A percentile compares a stretch with the other conserved stretches of the same genome.
These are phyloP conservation scores for Triplophysa dalaica DNA, from an alignment of 2,113 vertebrate species.

Conservation along the genomic window DNA sequence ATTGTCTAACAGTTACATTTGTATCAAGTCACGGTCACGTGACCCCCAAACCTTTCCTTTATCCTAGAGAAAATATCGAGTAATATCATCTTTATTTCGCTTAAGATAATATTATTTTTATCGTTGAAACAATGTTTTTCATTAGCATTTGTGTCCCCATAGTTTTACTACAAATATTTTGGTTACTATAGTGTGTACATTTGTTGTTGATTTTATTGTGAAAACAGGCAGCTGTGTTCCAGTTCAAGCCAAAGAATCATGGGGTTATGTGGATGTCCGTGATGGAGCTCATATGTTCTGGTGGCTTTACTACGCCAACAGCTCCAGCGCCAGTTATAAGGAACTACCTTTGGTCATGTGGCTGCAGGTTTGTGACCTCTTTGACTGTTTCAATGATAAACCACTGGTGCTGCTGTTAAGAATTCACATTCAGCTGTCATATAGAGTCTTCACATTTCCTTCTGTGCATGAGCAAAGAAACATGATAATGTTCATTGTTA, in stretches of 20 bases:
- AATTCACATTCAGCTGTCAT: background rate
- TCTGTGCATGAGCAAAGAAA: no score
- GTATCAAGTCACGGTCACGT: no score
- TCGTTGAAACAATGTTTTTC: no score
- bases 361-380: conserved; percentile 84
- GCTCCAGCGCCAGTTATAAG: conserved; percentile 68
- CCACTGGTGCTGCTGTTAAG: background rate
- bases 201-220: background rate
- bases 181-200: no score
- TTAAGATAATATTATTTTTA: no score
- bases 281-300: conserved; percentile 93
- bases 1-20: background rate
- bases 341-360: conserved; percentile 89
- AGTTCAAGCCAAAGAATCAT: conserved; percentile 69
- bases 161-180: no score
- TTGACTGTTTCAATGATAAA: background rate
- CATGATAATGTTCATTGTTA: background rate
- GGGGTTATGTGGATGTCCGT: conserved; percentile 87
- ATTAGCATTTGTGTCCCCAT: no score
- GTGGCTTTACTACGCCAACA: conserved; percentile 91
- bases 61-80: no score
- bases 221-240: conserved; percentile 54
- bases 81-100: background rate
- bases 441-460: background rate
- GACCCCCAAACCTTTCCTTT: no score